These are phyloP conservation scores for Embiotoca jacksoni DNA, from an alignment of 2,113 vertebrate species.

Conservation along the genomic window DNA sequence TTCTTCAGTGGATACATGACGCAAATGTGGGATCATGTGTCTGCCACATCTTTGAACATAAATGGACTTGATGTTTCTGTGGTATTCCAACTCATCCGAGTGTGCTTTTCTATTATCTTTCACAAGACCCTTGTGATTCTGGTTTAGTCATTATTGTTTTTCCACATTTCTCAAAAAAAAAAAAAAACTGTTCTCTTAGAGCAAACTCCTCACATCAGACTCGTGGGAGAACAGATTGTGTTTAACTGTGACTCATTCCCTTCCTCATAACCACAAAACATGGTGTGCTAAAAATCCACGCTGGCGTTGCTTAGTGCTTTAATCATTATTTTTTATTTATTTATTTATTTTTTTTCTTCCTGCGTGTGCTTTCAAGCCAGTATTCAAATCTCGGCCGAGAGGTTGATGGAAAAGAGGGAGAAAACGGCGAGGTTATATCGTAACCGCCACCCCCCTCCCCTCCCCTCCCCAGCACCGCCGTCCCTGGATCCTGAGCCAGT, in stretches of 20 bases:
- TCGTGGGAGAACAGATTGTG: conserved; percentile 70
- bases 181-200: conserved; percentile 16
- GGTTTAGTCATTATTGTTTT: conserved; percentile 41
- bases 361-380: conserved; percentile 32
- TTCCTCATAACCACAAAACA: conserved; percentile 65
- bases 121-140: background rate
- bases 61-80: no score
- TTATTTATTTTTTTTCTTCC: background rate
- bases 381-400: conserved; percentile 32
- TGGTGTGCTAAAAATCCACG: conserved; percentile 40
- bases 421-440: conserved; percentile 19
- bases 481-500: background rate
- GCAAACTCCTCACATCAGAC: conserved; percentile 48
- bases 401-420: conserved; percentile 27
- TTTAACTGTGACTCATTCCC: conserved; percentile 71
- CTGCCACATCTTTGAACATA: conserved; percentile 1
- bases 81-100: no score
- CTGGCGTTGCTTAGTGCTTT: conserved; percentile 45
- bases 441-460: conserved; percentile 17
- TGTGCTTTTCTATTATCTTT: conserved; percentile 3
- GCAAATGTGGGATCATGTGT: conserved; percentile 15
- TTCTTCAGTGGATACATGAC: conserved; percentile 1
- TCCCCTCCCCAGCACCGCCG: no score
- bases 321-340: conserved; percentile 17
- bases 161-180: conserved; percentile 11